Conservation (phyloP, 2,797 vertebrate species). For the Darevskia mixta region DNA sequence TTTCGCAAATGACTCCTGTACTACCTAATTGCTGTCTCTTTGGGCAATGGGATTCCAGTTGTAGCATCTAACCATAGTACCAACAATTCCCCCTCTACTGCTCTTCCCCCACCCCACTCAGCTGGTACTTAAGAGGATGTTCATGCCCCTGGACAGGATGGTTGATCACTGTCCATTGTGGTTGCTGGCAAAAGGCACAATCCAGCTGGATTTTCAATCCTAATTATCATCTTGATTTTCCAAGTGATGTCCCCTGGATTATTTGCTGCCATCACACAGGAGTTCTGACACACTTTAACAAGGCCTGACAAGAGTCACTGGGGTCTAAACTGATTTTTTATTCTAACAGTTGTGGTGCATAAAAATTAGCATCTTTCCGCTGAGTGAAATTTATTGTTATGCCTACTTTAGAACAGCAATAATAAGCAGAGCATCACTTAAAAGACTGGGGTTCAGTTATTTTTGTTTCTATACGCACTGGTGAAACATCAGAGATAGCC, state of each 20-base stretch:
- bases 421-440: constrained; percentile 40
- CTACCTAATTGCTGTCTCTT: constrained; percentile 57
- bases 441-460: constrained; percentile 34
- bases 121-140: constrained; percentile 46
- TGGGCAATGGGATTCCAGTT: constrained; percentile 45
- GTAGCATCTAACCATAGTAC: constrained; percentile 38
- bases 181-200: constrained; percentile 41
- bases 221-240: constrained; percentile 56
- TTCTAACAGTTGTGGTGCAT: constrained; percentile 68
- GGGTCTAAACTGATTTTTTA: constrained; percentile 68
- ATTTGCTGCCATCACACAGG: constrained; percentile 60
- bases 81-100: not conserved
- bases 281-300: constrained; percentile 53
- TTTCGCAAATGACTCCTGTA: constrained; percentile 52
- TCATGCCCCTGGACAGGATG: constrained; percentile 13
- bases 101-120: no score
- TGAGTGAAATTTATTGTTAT: constrained; percentile 61
- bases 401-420: constrained; percentile 51
- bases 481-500: not conserved
- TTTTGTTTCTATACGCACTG: constrained; percentile 37
- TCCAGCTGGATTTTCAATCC: constrained; percentile 48
- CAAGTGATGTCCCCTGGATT: constrained; percentile 45
- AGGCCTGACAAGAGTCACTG: constrained; percentile 67
- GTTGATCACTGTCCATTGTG: constrained; percentile 38
- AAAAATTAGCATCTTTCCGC: constrained; percentile 64